Percentiles rank a stretch among this genome's conserved stretches.
Conservation (phyloP, 2,113 vertebrate genomes). For the Odocoileus hemionus region DNA sequence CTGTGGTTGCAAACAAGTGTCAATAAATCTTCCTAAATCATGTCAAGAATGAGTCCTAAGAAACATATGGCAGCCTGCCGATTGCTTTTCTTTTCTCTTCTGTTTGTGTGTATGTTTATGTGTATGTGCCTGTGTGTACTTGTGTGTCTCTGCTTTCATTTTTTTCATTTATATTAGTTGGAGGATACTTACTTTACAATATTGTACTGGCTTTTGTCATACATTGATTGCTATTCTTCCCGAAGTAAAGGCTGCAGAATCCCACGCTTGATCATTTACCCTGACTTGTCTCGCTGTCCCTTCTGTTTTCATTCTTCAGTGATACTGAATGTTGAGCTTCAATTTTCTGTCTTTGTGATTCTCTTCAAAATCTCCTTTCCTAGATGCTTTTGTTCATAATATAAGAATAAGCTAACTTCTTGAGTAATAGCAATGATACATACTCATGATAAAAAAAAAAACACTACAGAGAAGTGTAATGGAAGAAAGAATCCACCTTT, state of each 20-base stretch:
- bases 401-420: not conserved
- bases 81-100: not conserved
- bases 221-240: not conserved
- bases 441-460: not conserved
- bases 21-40: not conserved
- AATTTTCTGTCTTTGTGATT: not conserved
- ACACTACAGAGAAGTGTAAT: not conserved
- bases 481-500: not conserved
- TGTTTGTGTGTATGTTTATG: too few relatives aligned
- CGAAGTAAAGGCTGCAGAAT: not conserved
- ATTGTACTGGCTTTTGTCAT: too few relatives aligned
- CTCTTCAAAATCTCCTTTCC: not conserved
- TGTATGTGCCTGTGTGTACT: too few relatives aligned
- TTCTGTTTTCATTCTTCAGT: not conserved
- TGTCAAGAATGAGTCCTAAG: not conserved
- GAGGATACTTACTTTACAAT: too few relatives aligned
- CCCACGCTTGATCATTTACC: not conserved
- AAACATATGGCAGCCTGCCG: rapidly evolving
- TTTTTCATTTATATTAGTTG: too few relatives aligned
- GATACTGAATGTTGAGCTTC: not conserved
- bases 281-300: not conserved
- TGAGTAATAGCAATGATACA: not conserved
- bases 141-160: too few relatives aligned
- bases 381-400: not conserved
- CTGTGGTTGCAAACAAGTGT: not conserved